phyloP scores from a whole-genome alignment of 30 jellyfish, hydroid and myxozoan species.

The Pelagia noctiluca region DNA sequence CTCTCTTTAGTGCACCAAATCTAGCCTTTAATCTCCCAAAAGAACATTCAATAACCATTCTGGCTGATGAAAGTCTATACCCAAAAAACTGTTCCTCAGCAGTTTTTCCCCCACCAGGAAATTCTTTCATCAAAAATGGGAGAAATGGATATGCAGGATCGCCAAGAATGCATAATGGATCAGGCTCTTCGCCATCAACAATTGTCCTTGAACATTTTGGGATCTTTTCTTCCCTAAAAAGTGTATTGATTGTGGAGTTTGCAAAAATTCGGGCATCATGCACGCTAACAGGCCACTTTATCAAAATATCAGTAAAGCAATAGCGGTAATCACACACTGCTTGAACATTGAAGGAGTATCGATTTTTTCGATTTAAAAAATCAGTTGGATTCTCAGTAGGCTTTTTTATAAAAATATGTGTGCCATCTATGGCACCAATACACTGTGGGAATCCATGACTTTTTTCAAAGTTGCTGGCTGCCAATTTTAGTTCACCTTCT shows the following conservation, averaged over 20 bases:
- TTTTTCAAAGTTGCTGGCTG: no score
- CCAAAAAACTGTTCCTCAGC: background rate
- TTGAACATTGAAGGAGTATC: slow-evolving; percentile 37
- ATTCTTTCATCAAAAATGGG: slow-evolving; percentile 59
- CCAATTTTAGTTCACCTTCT: no score
- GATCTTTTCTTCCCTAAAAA: slow-evolving; percentile 3
- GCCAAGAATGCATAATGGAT: slow-evolving; percentile 56
- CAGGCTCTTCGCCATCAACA: slow-evolving; percentile 64
- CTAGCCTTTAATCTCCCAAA: slow-evolving; percentile 54
- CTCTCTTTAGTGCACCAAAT: slow-evolving; percentile 38
- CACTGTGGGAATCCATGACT: no score
- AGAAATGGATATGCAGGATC: slow-evolving; percentile 63
- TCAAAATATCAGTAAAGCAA: slow-evolving; percentile 47
- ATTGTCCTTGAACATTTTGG: slow-evolving; percentile 43
- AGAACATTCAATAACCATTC: no score
- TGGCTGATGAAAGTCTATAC: no score
- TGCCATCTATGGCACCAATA: no score
- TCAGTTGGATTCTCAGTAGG: slow-evolving; percentile 1
- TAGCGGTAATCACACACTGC: slow-evolving; percentile 28
- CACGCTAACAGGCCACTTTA: slow-evolving; percentile 59
- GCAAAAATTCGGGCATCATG: slow-evolving; percentile 58
- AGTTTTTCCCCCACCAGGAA: slow-evolving; percentile 10
- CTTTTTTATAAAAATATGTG: slow-evolving; percentile 22
- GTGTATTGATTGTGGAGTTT: background rate
- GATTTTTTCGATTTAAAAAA: slow-evolving; percentile 14